Percentiles rank a stretch among this genome's conserved stretches.
phyloP scores from a whole-genome alignment of 2,888 invertebrate species.

The Atethmia centrago region DNA sequence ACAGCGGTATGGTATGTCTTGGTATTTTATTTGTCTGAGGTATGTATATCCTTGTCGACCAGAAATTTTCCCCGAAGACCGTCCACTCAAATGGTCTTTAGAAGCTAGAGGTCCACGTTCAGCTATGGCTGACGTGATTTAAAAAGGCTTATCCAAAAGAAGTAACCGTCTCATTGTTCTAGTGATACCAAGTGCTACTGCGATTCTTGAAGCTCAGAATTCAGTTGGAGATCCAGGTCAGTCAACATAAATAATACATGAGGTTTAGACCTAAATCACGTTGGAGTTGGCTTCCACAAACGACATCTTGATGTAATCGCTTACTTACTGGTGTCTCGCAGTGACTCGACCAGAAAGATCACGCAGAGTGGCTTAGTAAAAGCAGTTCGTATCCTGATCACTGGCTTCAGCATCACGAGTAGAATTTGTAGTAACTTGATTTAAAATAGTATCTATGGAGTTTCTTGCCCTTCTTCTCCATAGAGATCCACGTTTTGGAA shows the following conservation, averaged over 20 bases:
- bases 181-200: conserved; percentile 58
- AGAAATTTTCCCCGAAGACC: background rate
- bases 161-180: conserved; percentile 57
- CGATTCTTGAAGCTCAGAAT: conserved; percentile 50
- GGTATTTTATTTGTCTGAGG: no score
- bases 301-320: background rate
- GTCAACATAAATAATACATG: conserved; percentile 19
- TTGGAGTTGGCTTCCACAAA: conserved; percentile 30
- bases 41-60: background rate
- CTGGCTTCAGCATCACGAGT: conserved; percentile 32
- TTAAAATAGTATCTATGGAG: no score
- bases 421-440: conserved; percentile 5
- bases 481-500: background rate
- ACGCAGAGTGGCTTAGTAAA: conserved; percentile 1
- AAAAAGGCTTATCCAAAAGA: conserved; percentile 37
- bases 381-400: background rate
- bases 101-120: background rate
- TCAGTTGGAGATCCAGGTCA: conserved; percentile 54
- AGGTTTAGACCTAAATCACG: conserved; percentile 28
- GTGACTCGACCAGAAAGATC: background rate
- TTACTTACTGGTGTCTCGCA: background rate
- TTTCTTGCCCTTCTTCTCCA: background rate
- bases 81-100: background rate
- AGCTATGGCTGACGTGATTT: background rate
- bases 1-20: no score